Evolutionary conservation across 23 tunicate genomes (phyloP).

Genomic region (Ciona savignyi): DNA sequence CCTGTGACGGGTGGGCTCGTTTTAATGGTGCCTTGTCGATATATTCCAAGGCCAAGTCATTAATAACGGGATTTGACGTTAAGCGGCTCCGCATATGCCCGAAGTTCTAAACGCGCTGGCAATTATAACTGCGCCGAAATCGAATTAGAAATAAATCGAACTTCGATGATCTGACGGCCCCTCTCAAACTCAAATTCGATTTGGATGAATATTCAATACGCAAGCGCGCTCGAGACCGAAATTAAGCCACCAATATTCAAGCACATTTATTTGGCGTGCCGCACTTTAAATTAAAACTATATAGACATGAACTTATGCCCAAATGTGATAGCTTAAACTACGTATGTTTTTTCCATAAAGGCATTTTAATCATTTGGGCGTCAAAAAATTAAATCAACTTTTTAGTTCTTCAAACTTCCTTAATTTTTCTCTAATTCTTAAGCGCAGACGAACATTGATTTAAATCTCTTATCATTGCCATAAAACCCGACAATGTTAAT

Average conservation of each 20-base stretch:
- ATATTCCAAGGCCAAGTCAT: background rate
- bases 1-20: background rate
- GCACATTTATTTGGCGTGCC: too few relatives aligned
- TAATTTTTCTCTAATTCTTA: too few relatives aligned
- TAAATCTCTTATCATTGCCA: background rate
- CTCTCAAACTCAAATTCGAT: slow-evolving; percentile 1
- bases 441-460: too few relatives aligned
- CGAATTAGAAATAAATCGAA: background rate
- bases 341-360: too few relatives aligned
- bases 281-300: too few relatives aligned
- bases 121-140: background rate
- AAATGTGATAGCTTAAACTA: too few relatives aligned
- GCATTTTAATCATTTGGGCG: too few relatives aligned
- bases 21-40: slow-evolving; percentile 1
- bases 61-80: background rate
- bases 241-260: too few relatives aligned
- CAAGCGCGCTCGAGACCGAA: background rate
- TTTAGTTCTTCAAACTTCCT: too few relatives aligned
- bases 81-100: background rate
- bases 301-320: too few relatives aligned
- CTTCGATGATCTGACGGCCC: background rate
- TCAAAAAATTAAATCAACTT: too few relatives aligned
- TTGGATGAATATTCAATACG: slow-evolving; percentile 1
- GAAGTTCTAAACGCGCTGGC: slow-evolving; percentile 1
- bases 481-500: background rate